These are phyloP conservation scores for Phytoseiulus persimilis DNA, from an alignment of 2,888 invertebrate species.

Conservation along the genomic window DNA sequence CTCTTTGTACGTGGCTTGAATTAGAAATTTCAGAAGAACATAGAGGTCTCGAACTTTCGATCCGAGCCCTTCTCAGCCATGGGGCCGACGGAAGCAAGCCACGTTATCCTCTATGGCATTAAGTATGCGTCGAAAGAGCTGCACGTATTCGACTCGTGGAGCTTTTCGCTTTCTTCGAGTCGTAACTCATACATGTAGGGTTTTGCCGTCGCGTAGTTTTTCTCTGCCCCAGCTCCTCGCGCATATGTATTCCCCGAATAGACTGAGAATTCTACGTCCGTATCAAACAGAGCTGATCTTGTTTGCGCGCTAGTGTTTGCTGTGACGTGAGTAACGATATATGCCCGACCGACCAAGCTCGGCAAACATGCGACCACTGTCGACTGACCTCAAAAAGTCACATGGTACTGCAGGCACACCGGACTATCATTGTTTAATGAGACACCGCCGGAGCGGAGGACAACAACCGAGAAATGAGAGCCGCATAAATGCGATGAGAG, in stretches of 20 bases:
- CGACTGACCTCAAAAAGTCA: background rate
- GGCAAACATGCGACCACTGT: background rate
- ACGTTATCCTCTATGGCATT: background rate
- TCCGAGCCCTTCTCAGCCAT: background rate
- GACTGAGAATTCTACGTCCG: background rate
- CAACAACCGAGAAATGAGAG: no score
- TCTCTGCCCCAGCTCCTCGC: background rate
- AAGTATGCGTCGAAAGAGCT: background rate
- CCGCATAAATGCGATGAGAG: no score
- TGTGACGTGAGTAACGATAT: background rate
- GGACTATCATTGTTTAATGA: no score
- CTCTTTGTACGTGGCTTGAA: constrained; percentile 5
- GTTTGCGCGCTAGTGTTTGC: background rate
- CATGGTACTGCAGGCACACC: background rate
- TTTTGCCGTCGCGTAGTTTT: background rate
- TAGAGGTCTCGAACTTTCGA: background rate
- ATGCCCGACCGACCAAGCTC: background rate
- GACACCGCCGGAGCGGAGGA: no score
- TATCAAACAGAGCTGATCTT: background rate
- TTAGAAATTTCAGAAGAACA: background rate
- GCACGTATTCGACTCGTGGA: background rate
- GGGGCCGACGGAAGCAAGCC: background rate
- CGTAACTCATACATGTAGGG: background rate
- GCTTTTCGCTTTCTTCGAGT: background rate
- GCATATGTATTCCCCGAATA: background rate